Conservation (phyloP, 2,888 invertebrate genomes). For the Chrysolina haemoptera region DNA sequence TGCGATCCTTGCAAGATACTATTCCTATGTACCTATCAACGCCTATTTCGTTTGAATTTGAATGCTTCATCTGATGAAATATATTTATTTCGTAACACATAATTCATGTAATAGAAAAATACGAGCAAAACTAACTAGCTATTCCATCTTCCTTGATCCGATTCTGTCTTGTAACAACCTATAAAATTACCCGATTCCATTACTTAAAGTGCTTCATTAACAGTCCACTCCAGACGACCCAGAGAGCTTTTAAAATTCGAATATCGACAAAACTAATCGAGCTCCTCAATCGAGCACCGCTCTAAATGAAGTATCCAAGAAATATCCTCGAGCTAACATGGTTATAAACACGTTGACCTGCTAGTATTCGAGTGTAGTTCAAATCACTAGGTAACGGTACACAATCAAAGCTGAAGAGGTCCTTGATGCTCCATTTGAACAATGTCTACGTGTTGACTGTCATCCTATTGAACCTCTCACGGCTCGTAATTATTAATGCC, state of each 20-base stretch:
- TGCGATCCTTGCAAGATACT: no score
- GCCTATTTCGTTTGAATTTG: no score
- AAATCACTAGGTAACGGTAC: neutral
- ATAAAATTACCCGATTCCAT: neutral
- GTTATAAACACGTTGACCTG: conserved; percentile 13
- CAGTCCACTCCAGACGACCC: conserved; percentile 1
- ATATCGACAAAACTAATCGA: neutral
- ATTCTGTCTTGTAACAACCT: neutral
- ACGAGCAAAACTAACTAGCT: no score
- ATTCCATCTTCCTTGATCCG: no score
- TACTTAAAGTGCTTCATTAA: neutral
- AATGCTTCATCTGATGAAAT: no score
- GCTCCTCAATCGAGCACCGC: neutral
- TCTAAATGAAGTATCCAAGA: neutral
- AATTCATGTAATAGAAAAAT: no score
- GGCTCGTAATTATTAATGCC: conserved; percentile 41
- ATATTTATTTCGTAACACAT: no score
- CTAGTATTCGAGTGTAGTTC: conserved; percentile 8
- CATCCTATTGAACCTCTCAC: conserved; percentile 27
- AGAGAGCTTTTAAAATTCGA: neutral
- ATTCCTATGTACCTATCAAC: no score
- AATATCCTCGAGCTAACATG: neutral
- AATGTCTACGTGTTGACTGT: conserved; percentile 45
- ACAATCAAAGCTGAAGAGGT: conserved; percentile 31
- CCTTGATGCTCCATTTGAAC: conserved; percentile 31